phyloP scores from a whole-genome alignment of 2,113 vertebrate genomes.

The Tetraodon nigroviridis region DNA sequence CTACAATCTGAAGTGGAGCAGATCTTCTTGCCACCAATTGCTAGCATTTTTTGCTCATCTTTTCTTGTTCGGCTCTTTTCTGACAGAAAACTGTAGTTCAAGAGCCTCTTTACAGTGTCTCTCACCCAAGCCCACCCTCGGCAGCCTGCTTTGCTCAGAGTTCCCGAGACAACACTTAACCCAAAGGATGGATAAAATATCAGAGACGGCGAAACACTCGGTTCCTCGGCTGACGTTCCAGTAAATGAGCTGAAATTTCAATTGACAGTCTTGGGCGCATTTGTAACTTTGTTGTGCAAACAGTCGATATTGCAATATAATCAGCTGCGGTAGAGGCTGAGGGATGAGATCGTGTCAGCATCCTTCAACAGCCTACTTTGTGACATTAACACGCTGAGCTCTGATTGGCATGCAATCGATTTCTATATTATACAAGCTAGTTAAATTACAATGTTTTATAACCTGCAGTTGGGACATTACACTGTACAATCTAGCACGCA shows the following conservation, averaged over 20 bases:
- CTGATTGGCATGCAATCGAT: slow-evolving; percentile 64
- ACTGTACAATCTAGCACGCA: slow-evolving; percentile 36
- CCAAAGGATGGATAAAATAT: slow-evolving; percentile 67
- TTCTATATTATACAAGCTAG: slow-evolving; percentile 61
- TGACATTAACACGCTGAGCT: slow-evolving; percentile 36
- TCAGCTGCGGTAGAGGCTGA: slow-evolving; percentile 19
- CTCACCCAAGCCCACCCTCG: slow-evolving; percentile 56
- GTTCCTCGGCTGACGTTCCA: slow-evolving; percentile 47
- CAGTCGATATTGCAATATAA: slow-evolving; percentile 39
- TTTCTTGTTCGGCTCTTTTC: slow-evolving; percentile 64
- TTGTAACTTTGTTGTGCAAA: slow-evolving; percentile 54
- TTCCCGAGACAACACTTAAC: slow-evolving; percentile 72
- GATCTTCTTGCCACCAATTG: slow-evolving; percentile 57
- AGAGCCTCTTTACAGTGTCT: slow-evolving; percentile 65
- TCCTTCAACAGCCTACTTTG: slow-evolving; percentile 40
- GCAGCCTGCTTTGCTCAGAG: slow-evolving; percentile 53
- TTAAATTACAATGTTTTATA: slow-evolving; percentile 72
- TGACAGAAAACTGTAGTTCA: slow-evolving; percentile 69
- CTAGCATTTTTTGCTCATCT: slow-evolving; percentile 51
- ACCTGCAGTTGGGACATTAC: slow-evolving; percentile 50
- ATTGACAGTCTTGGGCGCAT: slow-evolving; percentile 56
- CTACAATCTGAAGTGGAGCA: slow-evolving; percentile 22
- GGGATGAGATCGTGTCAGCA: slow-evolving; percentile 38
- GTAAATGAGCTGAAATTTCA: slow-evolving; percentile 56
- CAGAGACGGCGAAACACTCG: slow-evolving; percentile 54